Evolutionary conservation across 2,113 vertebrate genomes (phyloP), one percentile per base, ranked within the genome.

Genomic region (Zosterops borbonicus): DNA sequence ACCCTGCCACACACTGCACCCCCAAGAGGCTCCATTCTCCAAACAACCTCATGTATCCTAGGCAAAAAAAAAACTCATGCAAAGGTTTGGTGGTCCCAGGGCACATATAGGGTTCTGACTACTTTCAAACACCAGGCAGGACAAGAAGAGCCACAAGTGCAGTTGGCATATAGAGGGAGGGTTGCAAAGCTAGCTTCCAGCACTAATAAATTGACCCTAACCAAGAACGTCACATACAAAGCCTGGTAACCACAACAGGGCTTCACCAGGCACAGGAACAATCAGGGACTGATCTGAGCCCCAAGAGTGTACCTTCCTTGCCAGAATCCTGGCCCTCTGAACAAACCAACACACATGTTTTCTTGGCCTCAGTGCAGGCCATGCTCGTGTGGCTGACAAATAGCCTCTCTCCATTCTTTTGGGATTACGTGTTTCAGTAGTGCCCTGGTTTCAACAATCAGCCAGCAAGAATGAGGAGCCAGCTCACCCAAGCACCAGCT

Each of bases 381-480:
- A 76, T 2, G 14, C 88, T 94, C 12, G 33, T 56, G 91, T 7
- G 53, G 83, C 74, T 94, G 80, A 95, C 88, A 94, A 92, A 85
- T 6, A 81, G 90, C 88, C 80, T 81, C 79, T 52, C 83, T 93
- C 93, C 87, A 56, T 96, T 94, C 81, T 89, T 91, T 53, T 2
- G 55, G 76, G 95, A 96, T 95, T 95, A 95, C 39, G 31, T 94
- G 90, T 77, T 90, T 81, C 83, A 85, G 23, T 9, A 85, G 49
- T 63, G 88, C 44, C 88, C 80, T 83, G 88, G 83, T 87, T 88
- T 86, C 86, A 1, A 79, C 22, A 89, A 77, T 44, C 20, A 83
- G 89, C 59, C 83, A 85, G 86, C 18, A 4, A 78, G 89, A 84
- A 78, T 3, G 7, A 87, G 80, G 70, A 90, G 83, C 56, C 62